Base-by-base conservation (phyloP, 2,888 invertebrate species). In the Brenthis daphne region DNA sequence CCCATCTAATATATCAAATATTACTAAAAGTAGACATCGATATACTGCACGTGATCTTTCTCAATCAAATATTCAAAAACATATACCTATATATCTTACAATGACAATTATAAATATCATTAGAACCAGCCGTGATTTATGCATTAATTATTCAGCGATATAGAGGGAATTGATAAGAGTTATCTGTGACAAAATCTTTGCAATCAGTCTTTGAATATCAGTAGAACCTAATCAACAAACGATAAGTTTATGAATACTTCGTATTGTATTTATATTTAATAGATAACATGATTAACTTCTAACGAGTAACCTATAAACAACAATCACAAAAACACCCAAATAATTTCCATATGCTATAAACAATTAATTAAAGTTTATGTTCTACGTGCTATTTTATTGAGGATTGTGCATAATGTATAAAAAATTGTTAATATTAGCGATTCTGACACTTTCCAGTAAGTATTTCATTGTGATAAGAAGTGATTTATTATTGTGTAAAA, bases 151-250 rank as follows among this genome's bases (percentile, higher is more conserved):
- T 50, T 55, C 55, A 50, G 55, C 56, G 33, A 12, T 60, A 54
- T 67, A 61, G 33, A 61, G 61, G 37, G 20, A 64, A 50, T 56
- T 64, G 63, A 74, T 74, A 73, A 68, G 47, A 11, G 43, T 73
- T 75, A 76, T 75, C 76, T 68, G 58, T 80, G 66, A 72, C 69
- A 69, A 77, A 85, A 85, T 83, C 81, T 78, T 75, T 75, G 74
- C 77, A 81, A 87, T 85, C 85, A 77, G 76, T 77, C 74, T 67
- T 73, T 76, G 77, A 71, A 43, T 57, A 60, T 60, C 48, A n/a
- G 58, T 29, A 43, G 37, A 11, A 43, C 11, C 2, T 43, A 50
- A 29, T 5, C 29, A 50, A 29, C 48, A 80, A 33, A 61, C 60
- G 68, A 68, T 70, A 73, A 73, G 65, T 55, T 12, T 24, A 64